Evolutionary conservation across 2,113 vertebrate genomes (phyloP), one percentile per base, ranked within the genome.

Genomic region (Saccopteryx leptura): DNA sequence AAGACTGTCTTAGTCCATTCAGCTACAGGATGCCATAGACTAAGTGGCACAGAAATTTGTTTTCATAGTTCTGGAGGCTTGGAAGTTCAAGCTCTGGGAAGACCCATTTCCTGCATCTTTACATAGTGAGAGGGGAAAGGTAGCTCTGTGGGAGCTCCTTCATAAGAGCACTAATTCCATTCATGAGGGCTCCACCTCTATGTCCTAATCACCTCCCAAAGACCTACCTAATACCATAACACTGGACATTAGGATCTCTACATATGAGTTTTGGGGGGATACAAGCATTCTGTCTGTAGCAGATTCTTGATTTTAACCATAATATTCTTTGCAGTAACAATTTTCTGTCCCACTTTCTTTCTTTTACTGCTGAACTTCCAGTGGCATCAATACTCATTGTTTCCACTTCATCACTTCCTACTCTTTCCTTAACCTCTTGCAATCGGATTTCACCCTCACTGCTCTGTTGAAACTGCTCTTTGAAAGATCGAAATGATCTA

Each of bases 401-500:
- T 91, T 93, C 94, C 33, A 80, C 71, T 48, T 81, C 60, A 65
- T 71, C 90, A 65, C 66, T 84, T 75, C 48, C 65, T 56, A 14
- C 61, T 88, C 83, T 50, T 24, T 85, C 58, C 17, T 86, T 58
- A 58, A 21, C 63, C 71, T 87, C 89, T 78, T 84, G 28, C 66
- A 69, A 24, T 96, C 75, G 56, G 69, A 94, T 72, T 90, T 94
- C 65, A 84, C 69, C 39, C 58, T 94, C 60, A 75, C 46, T 2
- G 24, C 39, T 79, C 75, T 83, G 60, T 69, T 60, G 52, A 60
- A 83, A 33, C 75, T 69, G 46, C 21, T 89, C 74, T 90, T 92
- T 83, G 69, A 88, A 93, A 84, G 65, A 84, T 84, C 76, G 88
- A 66, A 91, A 91, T 88, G n/a, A 58, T 69, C 85, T 88, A 74